Conservation (phyloP, 1,140 invertebrate species). For the Papilio xuthus region DNA sequence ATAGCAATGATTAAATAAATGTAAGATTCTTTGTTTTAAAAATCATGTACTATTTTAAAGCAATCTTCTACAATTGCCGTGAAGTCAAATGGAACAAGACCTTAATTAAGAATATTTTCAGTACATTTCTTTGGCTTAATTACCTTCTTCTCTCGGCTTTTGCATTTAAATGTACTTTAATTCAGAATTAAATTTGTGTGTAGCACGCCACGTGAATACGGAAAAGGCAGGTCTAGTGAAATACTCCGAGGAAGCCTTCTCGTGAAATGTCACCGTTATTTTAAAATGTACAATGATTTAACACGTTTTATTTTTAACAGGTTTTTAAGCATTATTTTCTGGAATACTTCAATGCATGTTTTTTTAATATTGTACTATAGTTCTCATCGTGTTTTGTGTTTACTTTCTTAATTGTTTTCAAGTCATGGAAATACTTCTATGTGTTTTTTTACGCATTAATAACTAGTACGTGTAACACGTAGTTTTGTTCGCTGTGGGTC, state of each 20-base stretch:
- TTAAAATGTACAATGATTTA: slow-evolving; percentile 4
- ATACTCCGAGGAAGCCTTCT: slow-evolving; percentile 37
- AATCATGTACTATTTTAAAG: neutral
- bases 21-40: neutral
- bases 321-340: neutral
- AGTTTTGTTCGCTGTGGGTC: no score
- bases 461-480: no score
- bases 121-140: slow-evolving; percentile 70
- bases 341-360: no score
- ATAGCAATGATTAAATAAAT: neutral
- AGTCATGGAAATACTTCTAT: no score
- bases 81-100: slow-evolving; percentile 42
- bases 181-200: slow-evolving; percentile 68
- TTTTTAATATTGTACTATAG: no score
- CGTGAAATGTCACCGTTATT: slow-evolving; percentile 32
- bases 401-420: no score
- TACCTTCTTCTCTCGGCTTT: slow-evolving; percentile 62
- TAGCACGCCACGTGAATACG: slow-evolving; percentile 57
- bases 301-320: neutral
- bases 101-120: slow-evolving; percentile 66
- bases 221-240: slow-evolving; percentile 42
- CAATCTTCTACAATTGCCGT: slow-evolving; percentile 14
- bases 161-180: slow-evolving; percentile 75
- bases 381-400: no score
- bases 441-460: no score